Conservation (phyloP, 2,113 vertebrate species). For the Oxyruncus cristatus region DNA sequence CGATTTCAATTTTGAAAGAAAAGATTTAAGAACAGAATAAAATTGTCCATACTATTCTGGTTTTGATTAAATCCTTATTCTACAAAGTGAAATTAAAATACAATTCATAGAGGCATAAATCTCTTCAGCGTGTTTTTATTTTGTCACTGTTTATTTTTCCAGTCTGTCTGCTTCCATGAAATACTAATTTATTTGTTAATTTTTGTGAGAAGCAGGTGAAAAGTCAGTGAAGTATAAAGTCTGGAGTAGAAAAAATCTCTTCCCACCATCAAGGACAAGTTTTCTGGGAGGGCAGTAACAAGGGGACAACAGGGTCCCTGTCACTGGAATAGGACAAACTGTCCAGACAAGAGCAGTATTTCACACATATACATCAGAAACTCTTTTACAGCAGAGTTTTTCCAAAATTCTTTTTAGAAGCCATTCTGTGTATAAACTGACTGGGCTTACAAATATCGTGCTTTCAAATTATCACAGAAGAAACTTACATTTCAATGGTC, state of each 20-base stretch:
- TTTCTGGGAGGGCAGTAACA: neutral
- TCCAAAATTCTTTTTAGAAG: neutral
- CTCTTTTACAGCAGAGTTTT: neutral
- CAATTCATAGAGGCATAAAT: neutral
- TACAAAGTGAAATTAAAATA: neutral
- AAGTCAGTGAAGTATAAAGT: neutral
- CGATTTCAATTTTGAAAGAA: neutral
- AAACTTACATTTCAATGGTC: neutral
- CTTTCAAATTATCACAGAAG: neutral
- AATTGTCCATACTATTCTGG: neutral
- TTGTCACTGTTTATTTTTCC: neutral
- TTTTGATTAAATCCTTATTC: neutral
- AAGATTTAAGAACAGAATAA: neutral
- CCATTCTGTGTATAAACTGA: neutral
- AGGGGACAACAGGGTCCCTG: neutral
- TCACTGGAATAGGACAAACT: neutral
- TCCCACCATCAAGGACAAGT: neutral
- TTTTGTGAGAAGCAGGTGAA: neutral
- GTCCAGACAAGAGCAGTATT: neutral
- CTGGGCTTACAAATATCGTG: neutral
- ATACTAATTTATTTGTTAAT: neutral
- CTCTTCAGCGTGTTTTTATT: neutral
- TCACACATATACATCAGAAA: rapidly evolving
- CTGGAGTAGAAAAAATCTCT: neutral
- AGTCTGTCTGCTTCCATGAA: neutral